phyloP scores from a whole-genome alignment of 92 coral and sea anemone species.

The Actinostola sp. region DNA sequence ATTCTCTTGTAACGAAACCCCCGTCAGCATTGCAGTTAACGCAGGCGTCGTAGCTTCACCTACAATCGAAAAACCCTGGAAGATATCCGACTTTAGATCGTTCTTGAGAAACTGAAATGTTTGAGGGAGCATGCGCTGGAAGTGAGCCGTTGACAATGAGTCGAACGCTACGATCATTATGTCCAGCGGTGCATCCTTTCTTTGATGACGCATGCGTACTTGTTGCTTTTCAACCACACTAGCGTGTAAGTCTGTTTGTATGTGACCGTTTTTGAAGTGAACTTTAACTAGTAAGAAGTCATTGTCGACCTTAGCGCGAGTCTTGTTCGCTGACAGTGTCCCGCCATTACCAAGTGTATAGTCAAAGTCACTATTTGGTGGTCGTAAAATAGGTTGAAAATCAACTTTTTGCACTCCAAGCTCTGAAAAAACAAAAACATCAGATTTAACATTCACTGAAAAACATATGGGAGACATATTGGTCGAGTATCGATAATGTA shows the following conservation, averaged over 20 bases:
- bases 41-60: slow-evolving; percentile 85
- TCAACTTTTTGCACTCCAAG: too few relatives aligned
- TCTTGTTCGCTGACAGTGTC: too few relatives aligned
- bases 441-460: too few relatives aligned
- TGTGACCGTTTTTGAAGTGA: slow-evolving; percentile 42
- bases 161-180: slow-evolving; percentile 82
- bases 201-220: slow-evolving; percentile 27
- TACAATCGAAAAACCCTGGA: slow-evolving; percentile 74
- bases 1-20: slow-evolving; percentile 70
- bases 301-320: too few relatives aligned
- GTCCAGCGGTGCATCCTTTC: slow-evolving; percentile 66
- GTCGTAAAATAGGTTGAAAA: too few relatives aligned
- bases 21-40: slow-evolving; percentile 72
- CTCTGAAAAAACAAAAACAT: too few relatives aligned
- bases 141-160: slow-evolving; percentile 74
- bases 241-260: slow-evolving; percentile 68
- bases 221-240: slow-evolving; percentile 51
- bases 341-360: too few relatives aligned
- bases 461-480: too few relatives aligned
- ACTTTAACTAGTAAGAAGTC: too few relatives aligned
- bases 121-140: slow-evolving; percentile 63
- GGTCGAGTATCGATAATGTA: too few relatives aligned
- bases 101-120: slow-evolving; percentile 61
- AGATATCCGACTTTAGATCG: slow-evolving; percentile 62
- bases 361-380: too few relatives aligned